Percentiles rank a stretch among this genome's conserved stretches.
Conservation (phyloP, 2,797 vertebrate genomes). For the Hyperoplus immaculatus region DNA sequence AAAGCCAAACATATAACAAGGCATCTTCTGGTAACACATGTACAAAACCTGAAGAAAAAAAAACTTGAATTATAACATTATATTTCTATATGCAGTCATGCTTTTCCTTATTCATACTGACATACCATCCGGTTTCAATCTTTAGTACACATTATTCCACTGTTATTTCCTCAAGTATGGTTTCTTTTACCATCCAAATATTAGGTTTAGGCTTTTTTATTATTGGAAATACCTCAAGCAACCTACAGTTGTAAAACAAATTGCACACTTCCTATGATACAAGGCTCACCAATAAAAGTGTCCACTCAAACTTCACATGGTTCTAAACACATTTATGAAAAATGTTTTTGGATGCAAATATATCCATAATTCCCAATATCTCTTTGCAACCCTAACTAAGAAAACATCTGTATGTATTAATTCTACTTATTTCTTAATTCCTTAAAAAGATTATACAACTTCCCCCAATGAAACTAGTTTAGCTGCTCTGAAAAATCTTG, state of each 20-base stretch:
- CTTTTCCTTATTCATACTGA: neutral
- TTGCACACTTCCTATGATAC: neutral
- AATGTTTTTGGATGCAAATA: neutral
- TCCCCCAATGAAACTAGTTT: neutral
- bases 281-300: neutral
- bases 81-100: neutral
- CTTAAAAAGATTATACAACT: neutral
- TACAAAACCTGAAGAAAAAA: neutral
- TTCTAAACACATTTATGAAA: neutral
- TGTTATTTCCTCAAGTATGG: neutral
- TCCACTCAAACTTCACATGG: neutral
- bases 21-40: neutral
- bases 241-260: neutral
- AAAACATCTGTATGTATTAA: neutral
- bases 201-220: too few relatives aligned
- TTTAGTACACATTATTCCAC: neutral
- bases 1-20: neutral
- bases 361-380: neutral
- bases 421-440: neutral
- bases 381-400: neutral
- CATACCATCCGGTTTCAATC: neutral
- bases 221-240: neutral
- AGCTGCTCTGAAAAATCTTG: neutral
- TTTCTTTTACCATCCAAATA: neutral
- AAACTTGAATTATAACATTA: neutral